Percentiles rank a stretch among this genome's conserved stretches.
Conservation (phyloP, 2,113 vertebrate species). For the Loxodonta africana region DNA sequence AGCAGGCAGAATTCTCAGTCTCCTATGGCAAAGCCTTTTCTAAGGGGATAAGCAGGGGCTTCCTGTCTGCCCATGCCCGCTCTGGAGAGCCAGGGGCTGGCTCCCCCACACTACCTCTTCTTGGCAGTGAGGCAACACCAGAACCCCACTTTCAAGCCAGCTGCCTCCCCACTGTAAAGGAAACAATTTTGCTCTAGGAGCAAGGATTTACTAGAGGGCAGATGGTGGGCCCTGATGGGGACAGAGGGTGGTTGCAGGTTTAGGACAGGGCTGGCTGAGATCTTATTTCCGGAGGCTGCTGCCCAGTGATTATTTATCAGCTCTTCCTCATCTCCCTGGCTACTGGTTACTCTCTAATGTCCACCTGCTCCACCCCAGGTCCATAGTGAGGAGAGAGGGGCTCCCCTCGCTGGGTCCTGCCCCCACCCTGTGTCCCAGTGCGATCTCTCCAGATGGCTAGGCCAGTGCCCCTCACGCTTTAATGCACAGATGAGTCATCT, state of each 20-base stretch:
- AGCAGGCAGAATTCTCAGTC: not conserved
- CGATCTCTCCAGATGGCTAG: not conserved
- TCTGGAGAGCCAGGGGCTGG: accelerated
- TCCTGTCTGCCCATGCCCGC: not conserved
- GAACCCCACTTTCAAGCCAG: not conserved
- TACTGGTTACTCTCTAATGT: not conserved
- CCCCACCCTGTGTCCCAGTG: not conserved
- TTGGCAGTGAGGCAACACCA: not conserved
- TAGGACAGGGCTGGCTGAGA: not conserved
- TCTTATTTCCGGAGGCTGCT: not conserved
- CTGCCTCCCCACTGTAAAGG: not conserved
- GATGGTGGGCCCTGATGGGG: accelerated
- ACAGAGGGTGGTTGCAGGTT: not conserved
- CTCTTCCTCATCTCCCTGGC: not conserved
- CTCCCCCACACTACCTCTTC: not conserved
- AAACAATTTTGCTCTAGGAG: not conserved
- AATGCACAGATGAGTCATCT: accelerated
- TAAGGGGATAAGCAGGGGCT: not conserved
- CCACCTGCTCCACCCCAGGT: not conserved
- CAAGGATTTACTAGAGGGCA: not conserved
- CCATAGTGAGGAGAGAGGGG: not conserved
- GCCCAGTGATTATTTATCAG: not conserved
- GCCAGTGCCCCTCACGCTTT: not conserved
- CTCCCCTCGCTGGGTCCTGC: not conserved
- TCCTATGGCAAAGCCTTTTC: not conserved